Conservation (phyloP, 2,888 invertebrate genomes). For the Hydrotaea cyrtoneurina region DNA sequence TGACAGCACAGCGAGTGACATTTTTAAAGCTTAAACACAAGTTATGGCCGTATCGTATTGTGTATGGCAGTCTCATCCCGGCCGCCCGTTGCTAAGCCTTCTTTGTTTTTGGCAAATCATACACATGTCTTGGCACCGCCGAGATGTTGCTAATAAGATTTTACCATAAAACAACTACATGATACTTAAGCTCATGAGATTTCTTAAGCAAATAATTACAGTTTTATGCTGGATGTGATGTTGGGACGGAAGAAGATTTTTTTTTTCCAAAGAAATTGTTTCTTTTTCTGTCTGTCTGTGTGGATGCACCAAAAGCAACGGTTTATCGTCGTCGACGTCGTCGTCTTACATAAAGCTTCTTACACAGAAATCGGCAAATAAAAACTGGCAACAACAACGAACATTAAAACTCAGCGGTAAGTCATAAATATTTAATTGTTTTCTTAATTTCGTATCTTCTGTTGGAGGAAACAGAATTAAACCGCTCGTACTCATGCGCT, state of each 20-base stretch:
- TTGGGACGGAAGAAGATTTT: not conserved
- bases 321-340: not conserved
- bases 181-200: slow-evolving; percentile 32
- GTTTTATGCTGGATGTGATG: not conserved
- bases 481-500: not conserved
- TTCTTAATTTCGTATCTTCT: slow-evolving; percentile 32
- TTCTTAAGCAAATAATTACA: slow-evolving; percentile 31
- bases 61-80: not conserved
- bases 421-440: slow-evolving; percentile 57
- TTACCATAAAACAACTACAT: slow-evolving; percentile 48
- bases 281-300: not conserved
- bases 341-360: slow-evolving; percentile 23
- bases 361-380: not conserved
- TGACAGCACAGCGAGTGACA: slow-evolving; percentile 32
- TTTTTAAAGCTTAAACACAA: slow-evolving; percentile 52
- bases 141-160: slow-evolving; percentile 53
- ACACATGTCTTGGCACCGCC: slow-evolving; percentile 32
- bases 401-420: slow-evolving; percentile 37
- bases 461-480: not conserved
- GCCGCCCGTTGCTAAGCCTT: not conserved
- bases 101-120: slow-evolving; percentile 59
- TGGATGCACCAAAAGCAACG: slow-evolving; percentile 26
- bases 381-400: slow-evolving; percentile 10
- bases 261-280: slow-evolving; percentile 1
- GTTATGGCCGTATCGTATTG: slow-evolving; percentile 51